Conservation (phyloP, 92 coral and sea anemone species). For the Palythoa caribaeorum region DNA sequence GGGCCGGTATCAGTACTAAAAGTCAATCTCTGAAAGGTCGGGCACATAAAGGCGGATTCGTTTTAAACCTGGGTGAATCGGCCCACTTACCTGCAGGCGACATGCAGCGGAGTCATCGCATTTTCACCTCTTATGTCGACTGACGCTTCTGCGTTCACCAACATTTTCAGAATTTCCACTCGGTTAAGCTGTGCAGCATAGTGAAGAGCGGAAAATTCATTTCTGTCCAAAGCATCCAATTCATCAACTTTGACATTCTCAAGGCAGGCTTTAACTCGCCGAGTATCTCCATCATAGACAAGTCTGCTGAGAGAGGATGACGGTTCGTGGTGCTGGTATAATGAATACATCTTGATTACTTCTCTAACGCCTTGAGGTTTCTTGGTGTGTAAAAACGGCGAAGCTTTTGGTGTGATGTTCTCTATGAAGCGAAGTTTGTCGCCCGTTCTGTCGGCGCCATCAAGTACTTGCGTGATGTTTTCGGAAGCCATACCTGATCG, state of each 20-base stretch:
- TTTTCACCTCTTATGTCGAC: slow-evolving; percentile 12
- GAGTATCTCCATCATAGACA: slow-evolving; percentile 29
- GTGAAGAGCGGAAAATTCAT: slow-evolving; percentile 38
- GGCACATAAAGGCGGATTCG: too few species aligned
- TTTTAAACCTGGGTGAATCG: too few species aligned
- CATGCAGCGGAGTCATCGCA: slow-evolving; percentile 36
- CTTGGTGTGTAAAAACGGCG: slow-evolving; percentile 9
- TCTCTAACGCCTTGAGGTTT: slow-evolving; percentile 43
- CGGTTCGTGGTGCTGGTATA: slow-evolving; percentile 29
- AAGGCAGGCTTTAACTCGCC: slow-evolving; percentile 21
- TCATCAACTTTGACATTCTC: background rate
- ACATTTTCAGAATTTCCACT: slow-evolving; percentile 31
- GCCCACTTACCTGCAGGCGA: slow-evolving; percentile 21
- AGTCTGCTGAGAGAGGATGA: slow-evolving; percentile 24
- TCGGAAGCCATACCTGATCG: slow-evolving; percentile 24
- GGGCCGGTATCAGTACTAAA: too few species aligned
- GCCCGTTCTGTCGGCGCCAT: slow-evolving; percentile 7
- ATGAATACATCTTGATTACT: slow-evolving; percentile 41
- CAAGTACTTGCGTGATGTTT: background rate
- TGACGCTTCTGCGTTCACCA: slow-evolving; percentile 35
- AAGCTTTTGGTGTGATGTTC: slow-evolving; percentile 5
- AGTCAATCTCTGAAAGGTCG: too few species aligned
- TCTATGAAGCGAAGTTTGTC: slow-evolving; percentile 19
- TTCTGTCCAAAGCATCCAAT: slow-evolving; percentile 18
- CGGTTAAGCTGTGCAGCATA: slow-evolving; percentile 46